phyloP scores from a whole-genome alignment of 2,888 invertebrate species.

The Napeogenes sylphis region DNA sequence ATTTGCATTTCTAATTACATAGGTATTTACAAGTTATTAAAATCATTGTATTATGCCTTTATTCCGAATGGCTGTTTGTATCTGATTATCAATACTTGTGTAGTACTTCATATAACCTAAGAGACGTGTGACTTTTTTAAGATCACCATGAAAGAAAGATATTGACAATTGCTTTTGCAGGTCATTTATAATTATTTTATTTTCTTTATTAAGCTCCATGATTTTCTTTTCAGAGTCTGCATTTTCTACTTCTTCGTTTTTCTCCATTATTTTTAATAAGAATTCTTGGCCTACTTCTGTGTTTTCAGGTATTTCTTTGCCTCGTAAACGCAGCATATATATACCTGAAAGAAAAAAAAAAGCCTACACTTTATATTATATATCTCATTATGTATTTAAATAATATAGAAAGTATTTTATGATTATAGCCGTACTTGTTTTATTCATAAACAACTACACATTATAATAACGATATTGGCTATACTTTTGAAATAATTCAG shows the following conservation, averaged over 20 bases:
- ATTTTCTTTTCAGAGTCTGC: constrained; percentile 79
- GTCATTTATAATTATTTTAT: constrained; percentile 72
- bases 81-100: constrained; percentile 85
- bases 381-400: too few species aligned
- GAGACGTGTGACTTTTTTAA: constrained; percentile 80
- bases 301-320: constrained; percentile 81
- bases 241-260: constrained; percentile 90
- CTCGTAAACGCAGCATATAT: constrained; percentile 86
- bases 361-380: not conserved
- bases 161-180: constrained; percentile 77
- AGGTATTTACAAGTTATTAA: not conserved
- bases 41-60: constrained; percentile 74
- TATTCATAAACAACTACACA: too few species aligned
- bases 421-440: too few species aligned
- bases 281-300: constrained; percentile 83
- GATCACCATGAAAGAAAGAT: constrained; percentile 81
- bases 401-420: too few species aligned
- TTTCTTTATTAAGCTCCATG: constrained; percentile 76
- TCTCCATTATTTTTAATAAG: constrained; percentile 90
- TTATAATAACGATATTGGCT: too few species aligned
- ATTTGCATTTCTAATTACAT: not conserved
- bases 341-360: constrained; percentile 67
- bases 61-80: constrained; percentile 80
- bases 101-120: constrained; percentile 91
- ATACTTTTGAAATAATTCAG: too few species aligned